Base-by-base conservation (phyloP, 2,888 invertebrate genomes). In the Cryptocephalus moraei region DNA sequence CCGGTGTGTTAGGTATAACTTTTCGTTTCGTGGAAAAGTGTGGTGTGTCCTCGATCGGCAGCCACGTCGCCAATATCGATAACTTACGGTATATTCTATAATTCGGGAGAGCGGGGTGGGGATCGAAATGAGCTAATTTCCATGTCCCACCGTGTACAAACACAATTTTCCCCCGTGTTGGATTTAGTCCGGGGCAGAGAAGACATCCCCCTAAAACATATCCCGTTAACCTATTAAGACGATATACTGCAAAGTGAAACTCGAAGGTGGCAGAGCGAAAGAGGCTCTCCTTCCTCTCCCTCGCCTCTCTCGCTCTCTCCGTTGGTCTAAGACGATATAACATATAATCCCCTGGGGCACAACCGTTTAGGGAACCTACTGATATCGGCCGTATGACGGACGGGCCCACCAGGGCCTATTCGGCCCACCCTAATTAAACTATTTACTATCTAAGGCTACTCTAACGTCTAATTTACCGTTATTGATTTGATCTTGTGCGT, bases 241-340 rank as follows among this genome's bases (percentile, higher is more conserved):
- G 60, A 62, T 62, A 62, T 62, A 62, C 60, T 62, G 62, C 62
- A 62, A 62, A 62, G 61, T 62, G 62, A 62, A 62, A 62, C 58
- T 60, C 56, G 55, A 56, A 60, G 58, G 57, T 57, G 57, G 51
- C 46, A 47, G 48, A 43, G 46, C 44, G 48, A 47, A 51, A 51
- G 22, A 22, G 22, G 22, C 22, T 22, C 22, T 22, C 22, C 22
- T 22, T 22, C 22, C 22, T 22, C 22, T 22, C 22, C 22, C 22
- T 22, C 22, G 22, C 22, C 22, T 22, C 22, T 22, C 22, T 22
- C 50, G 49, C 52, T 51, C 54, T 47, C 38, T 53, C 47, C 45
- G 56, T 52, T 51, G 58, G 59, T 51, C 57, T 52, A 54, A 55
- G 58, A 57, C 60, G 62, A 59, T 62, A 61, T 62, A 62, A 61